Conservation (phyloP, 2,888 invertebrate species). For the Eucriotettix oculatus region DNA sequence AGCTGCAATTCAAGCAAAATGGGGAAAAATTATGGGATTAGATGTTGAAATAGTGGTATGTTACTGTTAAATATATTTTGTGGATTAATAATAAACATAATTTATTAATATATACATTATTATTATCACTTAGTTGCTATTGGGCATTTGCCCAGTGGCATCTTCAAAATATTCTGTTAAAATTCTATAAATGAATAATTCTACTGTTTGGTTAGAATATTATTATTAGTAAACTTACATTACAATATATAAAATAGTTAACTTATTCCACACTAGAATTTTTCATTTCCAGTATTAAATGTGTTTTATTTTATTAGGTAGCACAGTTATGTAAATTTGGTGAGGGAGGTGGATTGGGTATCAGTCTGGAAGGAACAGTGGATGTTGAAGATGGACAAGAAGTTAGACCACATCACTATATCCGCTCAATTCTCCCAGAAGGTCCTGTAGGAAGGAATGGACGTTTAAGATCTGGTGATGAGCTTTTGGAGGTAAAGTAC, state of each 20-base stretch:
- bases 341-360: constrained; percentile 86
- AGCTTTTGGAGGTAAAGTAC: constrained; percentile 51
- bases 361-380: constrained; percentile 94
- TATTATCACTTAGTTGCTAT: too few relatives aligned
- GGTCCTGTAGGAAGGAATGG: constrained; percentile 92
- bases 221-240: too few relatives aligned
- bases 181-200: too few relatives aligned
- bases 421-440: constrained; percentile 90
- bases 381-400: constrained; percentile 96
- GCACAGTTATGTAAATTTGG: constrained; percentile 84
- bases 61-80: not conserved
- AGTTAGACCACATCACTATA: constrained; percentile 96
- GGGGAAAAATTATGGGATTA: constrained; percentile 53
- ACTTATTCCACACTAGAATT: not conserved
- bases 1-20: constrained; percentile 40
- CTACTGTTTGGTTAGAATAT: too few relatives aligned
- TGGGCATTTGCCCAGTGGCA: too few relatives aligned
- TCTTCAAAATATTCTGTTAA: too few relatives aligned
- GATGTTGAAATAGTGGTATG: constrained; percentile 72
- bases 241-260: too few relatives aligned
- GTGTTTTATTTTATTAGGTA: constrained; percentile 37
- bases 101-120: not conserved
- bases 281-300: not conserved
- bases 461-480: constrained; percentile 82
- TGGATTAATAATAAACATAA: not conserved